A percentile compares a stretch with the other conserved stretches of the same genome.
Evolutionary conservation across 2,888 invertebrate species (phyloP).

Genomic region (Conchocele bisecta): DNA sequence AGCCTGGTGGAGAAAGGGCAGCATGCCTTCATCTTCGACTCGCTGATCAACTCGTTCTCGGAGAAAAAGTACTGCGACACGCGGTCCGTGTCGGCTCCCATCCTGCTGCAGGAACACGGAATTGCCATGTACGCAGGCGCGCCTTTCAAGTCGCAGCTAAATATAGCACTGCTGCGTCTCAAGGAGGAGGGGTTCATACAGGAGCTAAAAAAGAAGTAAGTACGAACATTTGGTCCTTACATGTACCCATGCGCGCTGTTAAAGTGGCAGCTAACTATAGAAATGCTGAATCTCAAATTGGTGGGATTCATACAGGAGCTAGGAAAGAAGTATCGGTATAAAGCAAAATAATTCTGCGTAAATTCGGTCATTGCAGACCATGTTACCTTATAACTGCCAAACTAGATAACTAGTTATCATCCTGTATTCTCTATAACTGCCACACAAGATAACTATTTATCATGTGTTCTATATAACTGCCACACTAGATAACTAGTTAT

Average conservation of each 20-base stretch:
- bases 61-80: slow-evolving; percentile 70
- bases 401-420: no score
- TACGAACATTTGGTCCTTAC: not conserved
- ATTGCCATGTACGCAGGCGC: slow-evolving; percentile 72
- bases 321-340: slow-evolving; percentile 73
- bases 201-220: slow-evolving; percentile 69
- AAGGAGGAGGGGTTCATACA: slow-evolving; percentile 69
- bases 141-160: slow-evolving; percentile 71
- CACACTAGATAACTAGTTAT: no score
- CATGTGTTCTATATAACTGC: no score
- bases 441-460: no score
- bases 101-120: slow-evolving; percentile 76
- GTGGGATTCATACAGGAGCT: slow-evolving; percentile 62
- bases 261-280: slow-evolving; percentile 74
- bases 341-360: no score
- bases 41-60: slow-evolving; percentile 70
- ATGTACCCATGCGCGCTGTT: slow-evolving; percentile 70
- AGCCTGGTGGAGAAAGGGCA: slow-evolving; percentile 38
- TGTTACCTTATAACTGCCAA: no score
- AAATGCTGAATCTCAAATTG: slow-evolving; percentile 70
- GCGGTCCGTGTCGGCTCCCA: slow-evolving; percentile 68
- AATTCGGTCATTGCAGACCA: no score
- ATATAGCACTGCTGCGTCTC: slow-evolving; percentile 71
- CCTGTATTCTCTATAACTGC: no score
- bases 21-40: slow-evolving; percentile 75